Evolutionary conservation across 64 coral and sea anemone genomes (phyloP).

Genomic region (Porites lutea): DNA sequence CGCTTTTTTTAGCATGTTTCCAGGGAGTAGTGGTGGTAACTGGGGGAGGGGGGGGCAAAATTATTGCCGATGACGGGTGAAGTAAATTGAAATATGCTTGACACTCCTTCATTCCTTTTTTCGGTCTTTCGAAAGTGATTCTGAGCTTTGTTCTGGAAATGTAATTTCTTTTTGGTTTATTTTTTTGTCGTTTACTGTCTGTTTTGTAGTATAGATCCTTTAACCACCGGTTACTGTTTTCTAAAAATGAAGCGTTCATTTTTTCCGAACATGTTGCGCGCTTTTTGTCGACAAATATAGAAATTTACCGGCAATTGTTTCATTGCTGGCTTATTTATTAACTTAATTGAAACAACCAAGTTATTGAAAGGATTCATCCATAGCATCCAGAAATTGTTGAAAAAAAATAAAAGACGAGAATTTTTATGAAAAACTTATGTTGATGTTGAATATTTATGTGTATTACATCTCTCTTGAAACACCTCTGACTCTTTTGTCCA

Average conservation of each 20-base stretch:
- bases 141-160: too few species aligned
- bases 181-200: too few species aligned
- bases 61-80: too few species aligned
- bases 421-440: constrained; percentile 15
- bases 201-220: too few species aligned
- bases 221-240: background rate
- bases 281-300: constrained; percentile 8
- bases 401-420: constrained; percentile 14
- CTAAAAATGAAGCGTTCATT: background rate
- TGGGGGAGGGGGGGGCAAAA: too few species aligned
- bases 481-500: too few species aligned
- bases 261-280: background rate
- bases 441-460: background rate
- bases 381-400: constrained; percentile 14
- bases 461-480: too few species aligned
- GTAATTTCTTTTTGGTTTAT: too few species aligned
- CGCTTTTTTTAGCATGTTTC: background rate
- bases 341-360: constrained; percentile 30
- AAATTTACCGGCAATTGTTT: constrained; percentile 18
- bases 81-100: too few species aligned
- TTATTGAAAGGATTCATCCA: constrained; percentile 15
- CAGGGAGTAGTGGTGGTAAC: too few species aligned
- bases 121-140: too few species aligned
- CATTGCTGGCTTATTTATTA: constrained; percentile 59
- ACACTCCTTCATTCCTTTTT: too few species aligned